Base-by-base conservation (phyloP, 2,888 invertebrate species). In the Eupelmus urozonus region DNA sequence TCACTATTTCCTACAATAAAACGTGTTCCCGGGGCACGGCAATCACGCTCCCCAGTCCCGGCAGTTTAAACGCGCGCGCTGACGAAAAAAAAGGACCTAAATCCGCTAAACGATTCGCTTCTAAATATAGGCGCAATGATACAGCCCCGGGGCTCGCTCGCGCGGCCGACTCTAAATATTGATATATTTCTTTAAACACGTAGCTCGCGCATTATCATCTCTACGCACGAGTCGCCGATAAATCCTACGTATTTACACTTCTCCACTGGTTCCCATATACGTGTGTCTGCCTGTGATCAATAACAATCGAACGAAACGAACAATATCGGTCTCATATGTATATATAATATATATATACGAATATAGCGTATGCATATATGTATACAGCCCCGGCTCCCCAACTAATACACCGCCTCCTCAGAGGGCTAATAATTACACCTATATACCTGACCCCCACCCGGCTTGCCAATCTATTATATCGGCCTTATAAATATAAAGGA, bases 171-270 rank as follows among this genome's bases (percentile, higher is more conserved):
- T 60, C 42, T 23, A 70, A 70, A 60, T 70, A 60, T 49, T 49
- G 70, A 51, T 59, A 60, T 62, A 53, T 63, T 66, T 29, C 23
- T 75, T 67, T 51, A 66, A 76, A 63, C 55, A 57, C 62, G 34
- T 49, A 49, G 16, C 51, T 51, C 20, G 20, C 51, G 20, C 27
- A 59, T 63, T 67, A 53, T 34, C 45, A 18, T 67, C 55, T 57
- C 29, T 55, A 53, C 29, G 59, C 57, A 63, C 55, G 73, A 69
- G 5, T 49, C 23, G 55, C 5, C 51, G 23, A 55, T 62, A 62
- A 72, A 72, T 78, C 45, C 40, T 66, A 29, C n/a, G n/a, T 72
- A 78, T 67, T 62, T 73, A 73, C 77, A 77, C 5, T n/a, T 9
- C 49, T 51, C 13, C 40, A 40, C 16, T n/a, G n/a, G n/a, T n/a